These are phyloP conservation scores for Eulimnadia texana DNA, from an alignment of 1,140 invertebrate genomes.

Conservation along the genomic window DNA sequence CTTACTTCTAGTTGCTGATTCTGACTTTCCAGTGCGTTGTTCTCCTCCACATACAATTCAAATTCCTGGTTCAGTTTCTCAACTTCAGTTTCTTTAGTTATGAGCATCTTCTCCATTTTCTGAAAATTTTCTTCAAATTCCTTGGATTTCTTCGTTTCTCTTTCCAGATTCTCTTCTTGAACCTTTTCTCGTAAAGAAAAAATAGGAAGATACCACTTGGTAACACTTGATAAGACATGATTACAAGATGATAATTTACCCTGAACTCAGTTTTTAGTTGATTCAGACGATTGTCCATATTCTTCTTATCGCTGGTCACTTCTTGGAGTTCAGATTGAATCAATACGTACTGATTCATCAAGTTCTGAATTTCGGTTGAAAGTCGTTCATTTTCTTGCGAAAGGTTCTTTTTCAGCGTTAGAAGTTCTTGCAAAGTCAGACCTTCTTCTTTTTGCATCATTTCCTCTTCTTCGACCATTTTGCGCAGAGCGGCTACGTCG, in stretches of 20 bases:
- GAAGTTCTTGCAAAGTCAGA: conserved; percentile 8
- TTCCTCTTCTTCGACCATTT: conserved; percentile 14
- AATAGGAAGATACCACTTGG: too few species aligned
- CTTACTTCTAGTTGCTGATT: neutral
- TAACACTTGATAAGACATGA: too few species aligned
- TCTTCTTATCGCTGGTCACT: conserved; percentile 8
- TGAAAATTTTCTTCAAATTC: neutral
- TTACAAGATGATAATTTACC: neutral
- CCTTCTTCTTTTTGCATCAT: conserved; percentile 10
- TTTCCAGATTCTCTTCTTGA: neutral
- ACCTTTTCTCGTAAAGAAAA: too few species aligned
- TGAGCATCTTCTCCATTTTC: neutral
- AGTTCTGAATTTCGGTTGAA: neutral
- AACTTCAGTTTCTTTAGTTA: neutral
- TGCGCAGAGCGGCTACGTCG: conserved; percentile 2
- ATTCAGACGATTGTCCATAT: neutral
- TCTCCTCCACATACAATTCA: neutral
- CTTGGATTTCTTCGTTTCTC: neutral
- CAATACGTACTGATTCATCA: neutral
- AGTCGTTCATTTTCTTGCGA: conserved; percentile 8
- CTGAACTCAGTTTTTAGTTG: conserved; percentile 6
- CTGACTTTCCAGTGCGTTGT: neutral
- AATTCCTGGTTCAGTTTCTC: neutral
- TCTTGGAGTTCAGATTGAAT: conserved; percentile 9
- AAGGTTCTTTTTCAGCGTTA: conserved; percentile 3